A percentile compares a stretch with the other conserved stretches of the same genome.
These are phyloP conservation scores for Leptocoma aspasia DNA, from an alignment of 2,113 vertebrate species.

Conservation along the genomic window DNA sequence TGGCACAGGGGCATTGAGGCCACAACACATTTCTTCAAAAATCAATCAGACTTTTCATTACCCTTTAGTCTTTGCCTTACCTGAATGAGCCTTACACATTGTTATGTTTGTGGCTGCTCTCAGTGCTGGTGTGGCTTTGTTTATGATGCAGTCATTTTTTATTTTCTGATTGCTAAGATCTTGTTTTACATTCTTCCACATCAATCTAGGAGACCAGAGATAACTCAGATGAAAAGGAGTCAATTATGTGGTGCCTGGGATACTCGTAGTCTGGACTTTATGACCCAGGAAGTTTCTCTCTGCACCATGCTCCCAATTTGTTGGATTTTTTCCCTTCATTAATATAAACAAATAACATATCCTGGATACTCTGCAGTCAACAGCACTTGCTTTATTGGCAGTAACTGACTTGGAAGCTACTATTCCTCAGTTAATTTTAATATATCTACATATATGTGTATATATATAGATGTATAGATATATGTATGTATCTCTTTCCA, in stretches of 20 bases:
- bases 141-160: not conserved
- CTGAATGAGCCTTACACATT: not conserved
- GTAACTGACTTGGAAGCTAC: not conserved
- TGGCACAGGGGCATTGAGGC: not conserved
- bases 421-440: not conserved
- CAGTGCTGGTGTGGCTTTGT: not conserved
- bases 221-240: slow-evolving; percentile 29
- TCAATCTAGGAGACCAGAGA: not conserved
- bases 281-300: slow-evolving; percentile 39
- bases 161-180: not conserved
- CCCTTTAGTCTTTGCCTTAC: not conserved
- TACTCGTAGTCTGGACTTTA: slow-evolving; percentile 24
- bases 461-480: no score
- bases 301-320: not conserved
- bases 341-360: slow-evolving; percentile 19
- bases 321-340: not conserved
- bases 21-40: not conserved
- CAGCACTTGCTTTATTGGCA: not conserved
- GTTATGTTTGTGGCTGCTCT: not conserved
- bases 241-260: slow-evolving; percentile 52
- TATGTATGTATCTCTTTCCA: no score
- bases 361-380: not conserved
- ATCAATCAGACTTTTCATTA: not conserved
- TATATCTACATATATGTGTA: not conserved
- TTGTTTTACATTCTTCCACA: not conserved